Conservation (phyloP, 2,888 invertebrate species). For the Watsonalla cultraria region DNA sequence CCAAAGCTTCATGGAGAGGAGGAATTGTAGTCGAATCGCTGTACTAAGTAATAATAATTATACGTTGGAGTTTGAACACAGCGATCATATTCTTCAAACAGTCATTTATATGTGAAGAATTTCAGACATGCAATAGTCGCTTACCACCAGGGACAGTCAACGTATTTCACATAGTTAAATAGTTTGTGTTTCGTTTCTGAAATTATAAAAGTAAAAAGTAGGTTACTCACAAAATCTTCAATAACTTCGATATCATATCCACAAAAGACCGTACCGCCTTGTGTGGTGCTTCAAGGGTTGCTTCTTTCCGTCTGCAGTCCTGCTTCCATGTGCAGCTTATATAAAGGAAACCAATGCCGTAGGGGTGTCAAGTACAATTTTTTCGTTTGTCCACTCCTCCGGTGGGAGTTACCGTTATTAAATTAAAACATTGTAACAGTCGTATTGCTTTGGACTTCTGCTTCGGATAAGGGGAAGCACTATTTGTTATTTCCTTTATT, state of each 20-base stretch:
- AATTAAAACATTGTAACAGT: constrained; percentile 67
- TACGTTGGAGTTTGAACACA: too few species aligned
- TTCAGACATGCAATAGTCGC: too few species aligned
- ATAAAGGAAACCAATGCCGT: constrained; percentile 52
- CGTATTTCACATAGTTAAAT: neutral
- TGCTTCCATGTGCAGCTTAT: constrained; percentile 36
- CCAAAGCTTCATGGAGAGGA: too few species aligned
- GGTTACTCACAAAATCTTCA: constrained; percentile 17
- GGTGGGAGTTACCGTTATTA: constrained; percentile 61
- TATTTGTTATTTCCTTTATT: constrained; percentile 5
- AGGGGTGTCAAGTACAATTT: constrained; percentile 59
- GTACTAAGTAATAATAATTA: too few species aligned
- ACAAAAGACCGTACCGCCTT: constrained; percentile 12
- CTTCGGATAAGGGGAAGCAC: constrained; percentile 37
- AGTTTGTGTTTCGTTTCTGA: neutral
- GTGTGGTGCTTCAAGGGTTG: constrained; percentile 13
- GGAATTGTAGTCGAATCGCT: too few species aligned
- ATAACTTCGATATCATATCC: constrained; percentile 19
- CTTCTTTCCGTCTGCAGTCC: constrained; percentile 30
- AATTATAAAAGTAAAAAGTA: neutral
- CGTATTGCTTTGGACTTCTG: constrained; percentile 57
- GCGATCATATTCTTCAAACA: too few species aligned
- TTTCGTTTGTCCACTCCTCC: constrained; percentile 41
- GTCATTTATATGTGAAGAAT: too few species aligned
- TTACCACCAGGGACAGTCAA: too few species aligned